Evolutionary conservation across 2,888 invertebrate genomes (phyloP).

Genomic region (Thereva nobilitata): DNA sequence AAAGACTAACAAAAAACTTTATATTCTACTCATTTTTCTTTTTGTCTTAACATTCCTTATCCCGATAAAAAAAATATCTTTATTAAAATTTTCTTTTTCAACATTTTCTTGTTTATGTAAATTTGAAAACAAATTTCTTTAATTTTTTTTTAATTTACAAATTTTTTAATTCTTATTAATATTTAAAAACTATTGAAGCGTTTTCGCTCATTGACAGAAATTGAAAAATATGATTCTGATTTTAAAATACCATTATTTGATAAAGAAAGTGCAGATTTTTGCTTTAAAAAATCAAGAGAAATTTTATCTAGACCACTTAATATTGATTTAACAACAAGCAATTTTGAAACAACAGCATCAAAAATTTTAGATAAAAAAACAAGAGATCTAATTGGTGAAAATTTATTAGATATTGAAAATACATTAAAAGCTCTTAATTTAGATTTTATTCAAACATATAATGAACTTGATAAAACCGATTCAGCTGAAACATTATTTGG

Average conservation of each 20-base stretch:
- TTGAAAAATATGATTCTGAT: slow-evolving; percentile 57
- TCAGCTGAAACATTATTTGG: slow-evolving; percentile 57
- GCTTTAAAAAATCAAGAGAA: slow-evolving; percentile 73
- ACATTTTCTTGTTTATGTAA: no score
- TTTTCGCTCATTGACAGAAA: slow-evolving; percentile 62
- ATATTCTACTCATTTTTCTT: neutral
- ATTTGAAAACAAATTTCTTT: slow-evolving; percentile 31
- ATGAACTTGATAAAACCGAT: slow-evolving; percentile 58
- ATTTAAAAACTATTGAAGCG: slow-evolving; percentile 50
- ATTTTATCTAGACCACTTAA: slow-evolving; percentile 65
- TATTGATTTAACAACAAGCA: slow-evolving; percentile 48
- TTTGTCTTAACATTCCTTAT: no score
- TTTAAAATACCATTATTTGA: slow-evolving; percentile 70
- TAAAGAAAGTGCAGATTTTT: slow-evolving; percentile 74
- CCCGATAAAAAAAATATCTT: no score
- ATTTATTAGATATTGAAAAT: slow-evolving; percentile 58
- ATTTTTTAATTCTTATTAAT: slow-evolving; percentile 38
- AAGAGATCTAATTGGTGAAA: slow-evolving; percentile 54
- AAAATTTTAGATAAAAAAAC: slow-evolving; percentile 15
- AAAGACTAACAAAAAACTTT: slow-evolving; percentile 22
- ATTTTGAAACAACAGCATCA: neutral
- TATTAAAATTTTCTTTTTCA: no score
- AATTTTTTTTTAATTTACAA: slow-evolving; percentile 43
- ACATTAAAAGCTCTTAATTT: slow-evolving; percentile 57
- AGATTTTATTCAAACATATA: slow-evolving; percentile 58